Percentiles rank a stretch among this genome's conserved stretches.
These are phyloP conservation scores for Tetrapedia diversipes DNA, from an alignment of 2,888 invertebrate genomes.

Conservation along the genomic window DNA sequence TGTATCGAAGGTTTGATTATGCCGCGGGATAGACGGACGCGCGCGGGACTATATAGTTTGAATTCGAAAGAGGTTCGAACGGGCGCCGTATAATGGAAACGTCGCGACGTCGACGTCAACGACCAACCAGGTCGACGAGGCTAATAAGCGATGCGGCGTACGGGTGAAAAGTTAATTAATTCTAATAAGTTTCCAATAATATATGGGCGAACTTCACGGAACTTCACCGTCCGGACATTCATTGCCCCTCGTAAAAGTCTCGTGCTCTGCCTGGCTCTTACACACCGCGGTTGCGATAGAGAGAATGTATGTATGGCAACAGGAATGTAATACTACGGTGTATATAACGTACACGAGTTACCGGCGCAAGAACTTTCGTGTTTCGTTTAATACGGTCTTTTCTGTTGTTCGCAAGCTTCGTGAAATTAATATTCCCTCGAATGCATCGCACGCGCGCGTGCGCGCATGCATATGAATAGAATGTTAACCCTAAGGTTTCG, in stretches of 20 bases:
- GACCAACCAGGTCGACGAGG: slow-evolving; percentile 28
- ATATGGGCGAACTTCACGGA: slow-evolving; percentile 58
- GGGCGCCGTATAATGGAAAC: slow-evolving; percentile 15
- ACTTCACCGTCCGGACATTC: slow-evolving; percentile 55
- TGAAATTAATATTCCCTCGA: slow-evolving; percentile 4
- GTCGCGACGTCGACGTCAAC: slow-evolving; percentile 23
- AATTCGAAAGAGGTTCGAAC: slow-evolving; percentile 1
- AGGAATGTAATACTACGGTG: slow-evolving; percentile 59
- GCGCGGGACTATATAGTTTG: neutral
- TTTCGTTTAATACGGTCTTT: slow-evolving; percentile 38
- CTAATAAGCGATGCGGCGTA: slow-evolving; percentile 49
- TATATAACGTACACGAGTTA: slow-evolving; percentile 44
- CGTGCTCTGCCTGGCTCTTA: slow-evolving; percentile 26
- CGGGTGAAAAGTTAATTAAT: slow-evolving; percentile 77
- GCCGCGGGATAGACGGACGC: neutral
- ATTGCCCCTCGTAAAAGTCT: slow-evolving; percentile 66
- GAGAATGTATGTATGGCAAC: slow-evolving; percentile 65
- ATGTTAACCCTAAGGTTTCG: neutral
- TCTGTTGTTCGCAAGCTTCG: neutral
- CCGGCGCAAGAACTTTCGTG: slow-evolving; percentile 27
- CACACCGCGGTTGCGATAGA: slow-evolving; percentile 36
- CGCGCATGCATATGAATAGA: neutral
- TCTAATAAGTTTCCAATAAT: slow-evolving; percentile 74
- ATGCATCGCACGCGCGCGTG: neutral
- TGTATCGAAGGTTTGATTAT: neutral